These are phyloP conservation scores for Geothlypis trichas DNA, from an alignment of 2,113 vertebrate genomes.

Conservation along the genomic window DNA sequence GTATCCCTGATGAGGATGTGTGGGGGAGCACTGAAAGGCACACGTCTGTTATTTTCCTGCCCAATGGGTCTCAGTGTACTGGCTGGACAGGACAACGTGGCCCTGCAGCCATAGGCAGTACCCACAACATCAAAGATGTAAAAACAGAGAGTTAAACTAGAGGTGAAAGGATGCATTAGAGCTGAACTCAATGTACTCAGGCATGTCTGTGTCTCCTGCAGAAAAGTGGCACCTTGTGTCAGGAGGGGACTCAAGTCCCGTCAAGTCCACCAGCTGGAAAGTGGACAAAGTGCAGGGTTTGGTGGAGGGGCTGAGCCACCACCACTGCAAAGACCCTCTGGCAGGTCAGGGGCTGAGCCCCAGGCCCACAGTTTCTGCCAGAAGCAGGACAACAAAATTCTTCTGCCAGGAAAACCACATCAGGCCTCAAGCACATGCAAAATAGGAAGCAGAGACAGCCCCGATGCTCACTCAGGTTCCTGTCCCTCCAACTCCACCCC, in stretches of 20 bases:
- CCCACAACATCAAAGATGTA: background rate
- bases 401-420: background rate
- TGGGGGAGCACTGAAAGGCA: background rate
- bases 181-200: background rate
- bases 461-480: rapidly evolving
- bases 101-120: background rate
- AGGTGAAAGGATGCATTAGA: background rate
- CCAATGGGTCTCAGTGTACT: rapidly evolving
- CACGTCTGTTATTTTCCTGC: background rate
- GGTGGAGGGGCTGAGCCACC: background rate
- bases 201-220: background rate
- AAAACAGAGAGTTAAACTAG: background rate
- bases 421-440: rapidly evolving
- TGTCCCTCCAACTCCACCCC: background rate
- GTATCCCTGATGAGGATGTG: background rate
- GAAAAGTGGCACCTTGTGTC: background rate
- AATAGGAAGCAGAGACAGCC: background rate
- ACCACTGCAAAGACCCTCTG: background rate
- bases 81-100: background rate
- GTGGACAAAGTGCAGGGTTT: background rate
- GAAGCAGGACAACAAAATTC: background rate
- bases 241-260: background rate
- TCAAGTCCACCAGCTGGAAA: background rate
- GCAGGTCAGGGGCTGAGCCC: background rate
- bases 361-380: background rate